Percentiles rank a stretch among this genome's conserved stretches.
These are phyloP conservation scores for Parnassius mnemosyne DNA, from an alignment of 2,888 invertebrate genomes.

Conservation along the genomic window DNA sequence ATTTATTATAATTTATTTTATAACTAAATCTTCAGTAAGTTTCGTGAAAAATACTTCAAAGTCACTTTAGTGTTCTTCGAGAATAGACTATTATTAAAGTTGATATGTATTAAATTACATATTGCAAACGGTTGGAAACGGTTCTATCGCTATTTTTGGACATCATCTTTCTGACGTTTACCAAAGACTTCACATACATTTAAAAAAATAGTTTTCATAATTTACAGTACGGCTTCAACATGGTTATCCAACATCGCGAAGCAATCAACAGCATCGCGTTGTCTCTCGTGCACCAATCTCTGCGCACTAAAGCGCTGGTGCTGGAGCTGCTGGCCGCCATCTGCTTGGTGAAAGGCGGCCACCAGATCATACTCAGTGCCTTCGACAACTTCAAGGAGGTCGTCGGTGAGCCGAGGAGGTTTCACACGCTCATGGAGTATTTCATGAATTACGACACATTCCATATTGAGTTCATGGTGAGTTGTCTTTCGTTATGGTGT, in stretches of 20 bases:
- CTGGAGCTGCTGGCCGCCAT: constrained; percentile 98
- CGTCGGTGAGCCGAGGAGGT: constrained; percentile 92
- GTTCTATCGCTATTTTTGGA: too few relatives aligned
- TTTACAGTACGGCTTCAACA: constrained; percentile 96
- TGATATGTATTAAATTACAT: too few relatives aligned
- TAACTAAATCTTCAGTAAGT: too few relatives aligned
- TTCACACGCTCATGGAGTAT: constrained; percentile 98
- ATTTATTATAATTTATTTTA: too few relatives aligned
- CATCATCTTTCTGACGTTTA: too few relatives aligned
- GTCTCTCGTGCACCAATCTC: constrained; percentile 97
- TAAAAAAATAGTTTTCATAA: neutral
- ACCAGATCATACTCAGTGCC: constrained; percentile 97
- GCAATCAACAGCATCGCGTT: constrained; percentile 99
- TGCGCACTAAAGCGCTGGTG: constrained; percentile 98
- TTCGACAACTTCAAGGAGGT: constrained; percentile 98
- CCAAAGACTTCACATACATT: too few relatives aligned
- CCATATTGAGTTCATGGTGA: constrained; percentile 98
- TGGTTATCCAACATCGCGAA: constrained; percentile 98
- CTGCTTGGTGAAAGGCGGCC: constrained; percentile 99
- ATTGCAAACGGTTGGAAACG: too few relatives aligned
- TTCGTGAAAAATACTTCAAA: too few relatives aligned
- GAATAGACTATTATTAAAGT: too few relatives aligned
- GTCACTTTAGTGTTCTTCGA: too few relatives aligned
- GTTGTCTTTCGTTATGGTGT: constrained; percentile 38
- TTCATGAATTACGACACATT: constrained; percentile 98